A percentile compares a stretch with the other conserved stretches of the same genome.
phyloP scores from a whole-genome alignment of 2,888 invertebrate species.

The Atethmia centrago region DNA sequence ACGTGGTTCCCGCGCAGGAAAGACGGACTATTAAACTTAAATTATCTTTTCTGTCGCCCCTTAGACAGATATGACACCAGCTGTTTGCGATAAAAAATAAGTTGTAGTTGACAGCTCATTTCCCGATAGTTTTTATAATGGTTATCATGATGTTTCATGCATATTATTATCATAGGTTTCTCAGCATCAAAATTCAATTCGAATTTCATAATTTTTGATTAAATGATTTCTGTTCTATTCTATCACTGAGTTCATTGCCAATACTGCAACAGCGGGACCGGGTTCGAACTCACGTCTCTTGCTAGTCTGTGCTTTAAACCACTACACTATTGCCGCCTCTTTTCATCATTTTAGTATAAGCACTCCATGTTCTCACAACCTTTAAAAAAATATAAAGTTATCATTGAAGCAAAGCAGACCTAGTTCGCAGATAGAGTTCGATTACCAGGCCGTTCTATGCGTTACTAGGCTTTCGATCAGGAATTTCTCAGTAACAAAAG shows the following conservation, averaged over 20 bases:
- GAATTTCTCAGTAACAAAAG: not conserved
- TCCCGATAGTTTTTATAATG: constrained; percentile 5
- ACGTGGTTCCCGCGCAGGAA: constrained; percentile 36
- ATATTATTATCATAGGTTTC: not conserved
- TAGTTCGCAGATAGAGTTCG: not conserved
- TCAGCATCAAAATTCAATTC: not conserved
- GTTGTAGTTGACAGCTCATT: not conserved
- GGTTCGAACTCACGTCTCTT: not conserved
- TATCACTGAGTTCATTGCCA: not conserved
- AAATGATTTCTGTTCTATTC: not conserved
- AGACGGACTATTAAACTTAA: constrained; percentile 39
- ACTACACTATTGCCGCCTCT: not conserved
- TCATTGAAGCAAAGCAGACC: not conserved
- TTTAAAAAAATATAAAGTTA: not conserved
- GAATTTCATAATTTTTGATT: not conserved
- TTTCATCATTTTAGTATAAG: too few relatives aligned
- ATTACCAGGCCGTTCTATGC: not conserved
- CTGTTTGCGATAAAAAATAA: constrained; percentile 13
- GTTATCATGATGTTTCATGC: not conserved
- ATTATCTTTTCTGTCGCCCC: constrained; percentile 37
- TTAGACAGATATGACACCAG: constrained; percentile 7
- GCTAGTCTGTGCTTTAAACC: not conserved
- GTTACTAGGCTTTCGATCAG: not conserved
- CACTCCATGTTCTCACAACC: not conserved
- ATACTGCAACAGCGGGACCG: not conserved